Percentiles rank a stretch among this genome's conserved stretches.
Evolutionary conservation across 2,797 vertebrate species (phyloP).

Genomic region (Cynodonichthys magdalenae): DNA sequence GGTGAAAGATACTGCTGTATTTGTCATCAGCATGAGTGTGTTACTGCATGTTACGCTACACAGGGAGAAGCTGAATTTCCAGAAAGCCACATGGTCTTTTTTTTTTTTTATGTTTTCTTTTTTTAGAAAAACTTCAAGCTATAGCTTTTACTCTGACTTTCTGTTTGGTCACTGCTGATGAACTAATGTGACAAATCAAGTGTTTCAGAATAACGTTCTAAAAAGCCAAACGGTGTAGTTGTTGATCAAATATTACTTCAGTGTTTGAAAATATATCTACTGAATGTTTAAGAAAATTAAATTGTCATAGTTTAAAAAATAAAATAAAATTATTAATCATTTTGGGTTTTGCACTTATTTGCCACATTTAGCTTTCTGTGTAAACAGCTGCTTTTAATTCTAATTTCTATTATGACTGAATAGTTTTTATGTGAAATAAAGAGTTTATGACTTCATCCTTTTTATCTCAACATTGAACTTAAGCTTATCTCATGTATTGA

Average conservation of each 20-base stretch:
- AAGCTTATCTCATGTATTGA: conserved; percentile 51
- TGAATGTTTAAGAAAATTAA: too few species aligned
- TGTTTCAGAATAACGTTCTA: background rate
- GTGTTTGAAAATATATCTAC: too few species aligned
- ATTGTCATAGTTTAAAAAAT: too few species aligned
- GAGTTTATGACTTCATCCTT: conserved; percentile 16
- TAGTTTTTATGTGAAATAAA: background rate
- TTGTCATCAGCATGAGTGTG: conserved; percentile 32
- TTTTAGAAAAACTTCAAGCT: background rate
- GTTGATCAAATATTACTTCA: too few species aligned
- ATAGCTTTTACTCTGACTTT: background rate
- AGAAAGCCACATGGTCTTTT: background rate
- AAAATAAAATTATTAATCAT: too few species aligned
- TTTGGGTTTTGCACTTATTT: too few species aligned
- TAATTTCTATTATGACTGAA: conserved; percentile 16
- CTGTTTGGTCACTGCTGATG: conserved; percentile 3
- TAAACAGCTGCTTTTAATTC: background rate
- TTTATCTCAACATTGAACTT: conserved; percentile 21
- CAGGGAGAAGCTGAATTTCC: conserved; percentile 6
- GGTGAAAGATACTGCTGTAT: conserved; percentile 5
- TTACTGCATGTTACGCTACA: conserved; percentile 24
- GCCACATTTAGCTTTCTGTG: background rate
- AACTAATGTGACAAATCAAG: background rate
- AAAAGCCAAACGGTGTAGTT: background rate
- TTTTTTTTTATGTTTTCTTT: background rate